phyloP scores from a whole-genome alignment of 2,888 invertebrate species.

The Petrolisthes cinctipes region DNA sequence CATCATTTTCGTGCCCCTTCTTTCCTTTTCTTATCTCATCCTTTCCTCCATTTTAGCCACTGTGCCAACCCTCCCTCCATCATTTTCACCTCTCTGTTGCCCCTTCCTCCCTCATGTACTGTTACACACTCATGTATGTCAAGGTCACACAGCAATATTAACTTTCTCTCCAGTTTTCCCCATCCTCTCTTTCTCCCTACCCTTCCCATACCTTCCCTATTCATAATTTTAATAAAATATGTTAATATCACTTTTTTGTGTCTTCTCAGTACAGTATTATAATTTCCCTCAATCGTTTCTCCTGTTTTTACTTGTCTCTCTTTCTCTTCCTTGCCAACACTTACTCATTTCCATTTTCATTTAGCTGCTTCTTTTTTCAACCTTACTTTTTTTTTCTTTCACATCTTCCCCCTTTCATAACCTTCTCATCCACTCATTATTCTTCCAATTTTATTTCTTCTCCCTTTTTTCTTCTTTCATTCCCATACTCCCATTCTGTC shows the following conservation, averaged over 20 bases:
- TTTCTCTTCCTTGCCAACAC: not conserved
- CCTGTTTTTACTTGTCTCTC: not conserved
- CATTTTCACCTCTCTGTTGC: not conserved
- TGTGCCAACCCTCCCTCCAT: not conserved
- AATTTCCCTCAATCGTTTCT: not conserved
- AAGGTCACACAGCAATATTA: not conserved
- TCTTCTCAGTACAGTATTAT: not conserved
- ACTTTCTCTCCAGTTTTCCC: not conserved
- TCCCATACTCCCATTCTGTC: not conserved
- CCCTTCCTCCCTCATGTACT: constrained; percentile 1
- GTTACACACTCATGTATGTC: not conserved
- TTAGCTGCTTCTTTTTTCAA: not conserved
- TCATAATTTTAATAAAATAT: not conserved
- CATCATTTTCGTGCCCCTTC: not conserved
- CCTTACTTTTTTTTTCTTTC: not conserved
- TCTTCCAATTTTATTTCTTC: not conserved
- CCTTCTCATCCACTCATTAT: not conserved
- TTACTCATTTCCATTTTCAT: not conserved
- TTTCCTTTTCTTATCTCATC: not conserved
- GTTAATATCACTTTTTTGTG: not conserved
- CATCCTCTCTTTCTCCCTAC: constrained; percentile 2
- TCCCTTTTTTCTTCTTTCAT: not conserved
- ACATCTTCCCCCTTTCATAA: not conserved
- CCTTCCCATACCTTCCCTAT: not conserved
- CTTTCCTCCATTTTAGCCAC: not conserved